Evolutionary conservation across 1,140 invertebrate species (phyloP), one percentile per base, ranked within the genome.

Genomic region (Stenopsyche tienmushanensis): DNA sequence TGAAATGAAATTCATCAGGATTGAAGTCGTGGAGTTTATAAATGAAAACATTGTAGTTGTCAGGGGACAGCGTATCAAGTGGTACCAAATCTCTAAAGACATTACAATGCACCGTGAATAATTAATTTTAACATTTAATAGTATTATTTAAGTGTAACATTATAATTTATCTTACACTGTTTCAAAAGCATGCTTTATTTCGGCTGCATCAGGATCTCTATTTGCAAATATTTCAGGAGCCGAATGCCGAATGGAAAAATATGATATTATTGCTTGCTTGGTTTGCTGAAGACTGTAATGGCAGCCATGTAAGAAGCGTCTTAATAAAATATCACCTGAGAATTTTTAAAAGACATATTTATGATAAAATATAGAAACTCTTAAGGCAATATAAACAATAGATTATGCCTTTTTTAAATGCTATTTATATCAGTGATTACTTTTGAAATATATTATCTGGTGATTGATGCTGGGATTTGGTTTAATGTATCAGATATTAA

Each of bases 191-290:
- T 83, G 76, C 71, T 80, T 76, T 15, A 85, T 83, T 70, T 78
- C 79, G 23, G 79, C 75, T 1, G 82, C 75, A 53, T 78, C 73
- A 3, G 85, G 83, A 75, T 89, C 86, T 42, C 87, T 77, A 24
- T 86, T 82, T 47, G 75, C 75, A 69, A 90, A 90, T 53, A 90
- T 78, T 72, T 89, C 85, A 0, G 86, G 83, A 17, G 83, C 79
- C 62, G 81, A 84, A 7, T 82, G 80, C 2, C 87, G 79, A 58
- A 88, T 74, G 10, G 80, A 85, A 70, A 85, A 89, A 75, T 87
- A 88, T 49, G 83, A 71, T 64, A 85, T 82, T 60, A 89, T 84
- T 54, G 86, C 81, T 7, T 74, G 72, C 73, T 87, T 86, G 0
- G 84, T 83, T 10, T 80, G 76, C 52, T 85, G 82, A 7, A 85